These are phyloP conservation scores for Drosophila mulleri DNA, from an alignment of 2,888 invertebrate species.

Conservation along the genomic window DNA sequence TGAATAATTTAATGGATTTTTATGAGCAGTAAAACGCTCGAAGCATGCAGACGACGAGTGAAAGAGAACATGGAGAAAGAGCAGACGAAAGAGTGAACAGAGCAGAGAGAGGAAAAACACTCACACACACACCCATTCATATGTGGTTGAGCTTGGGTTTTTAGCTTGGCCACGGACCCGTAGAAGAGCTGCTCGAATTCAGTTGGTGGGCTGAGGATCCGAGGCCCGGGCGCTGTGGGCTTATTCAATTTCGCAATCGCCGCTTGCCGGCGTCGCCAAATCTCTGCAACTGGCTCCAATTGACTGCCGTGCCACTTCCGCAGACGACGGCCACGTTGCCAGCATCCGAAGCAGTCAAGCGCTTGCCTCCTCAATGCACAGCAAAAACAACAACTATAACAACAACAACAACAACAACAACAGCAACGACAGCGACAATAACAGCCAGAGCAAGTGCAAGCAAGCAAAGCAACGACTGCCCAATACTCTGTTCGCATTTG, in stretches of 20 bases:
- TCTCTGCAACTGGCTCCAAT: conserved; percentile 72
- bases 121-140: conserved; percentile 5
- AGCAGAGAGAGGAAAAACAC: not conserved
- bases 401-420: conserved; percentile 11
- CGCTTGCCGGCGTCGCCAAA: conserved; percentile 52
- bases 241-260: conserved; percentile 73
- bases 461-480: not conserved
- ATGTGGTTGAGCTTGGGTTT: conserved; percentile 25
- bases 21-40: conserved; percentile 80
- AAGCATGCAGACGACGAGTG: conserved; percentile 42
- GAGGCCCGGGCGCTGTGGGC: conserved; percentile 44
- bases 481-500: not conserved
- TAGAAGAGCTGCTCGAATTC: not conserved
- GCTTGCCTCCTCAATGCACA: conserved; percentile 66
- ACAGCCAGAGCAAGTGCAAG: not conserved
- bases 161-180: conserved; percentile 2
- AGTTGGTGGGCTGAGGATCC: not conserved
- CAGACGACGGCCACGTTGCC: conserved; percentile 32
- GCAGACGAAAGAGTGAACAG: not conserved
- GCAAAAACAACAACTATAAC: conserved; percentile 30
- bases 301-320: conserved; percentile 77
- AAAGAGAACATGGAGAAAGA: not conserved
- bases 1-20: conserved; percentile 82
- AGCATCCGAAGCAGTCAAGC: conserved; percentile 64
- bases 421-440: conserved; percentile 13